Percentiles rank a stretch among this genome's conserved stretches.
These are phyloP conservation scores for Sebastes fasciatus DNA, from an alignment of 2,113 vertebrate species.

Conservation along the genomic window DNA sequence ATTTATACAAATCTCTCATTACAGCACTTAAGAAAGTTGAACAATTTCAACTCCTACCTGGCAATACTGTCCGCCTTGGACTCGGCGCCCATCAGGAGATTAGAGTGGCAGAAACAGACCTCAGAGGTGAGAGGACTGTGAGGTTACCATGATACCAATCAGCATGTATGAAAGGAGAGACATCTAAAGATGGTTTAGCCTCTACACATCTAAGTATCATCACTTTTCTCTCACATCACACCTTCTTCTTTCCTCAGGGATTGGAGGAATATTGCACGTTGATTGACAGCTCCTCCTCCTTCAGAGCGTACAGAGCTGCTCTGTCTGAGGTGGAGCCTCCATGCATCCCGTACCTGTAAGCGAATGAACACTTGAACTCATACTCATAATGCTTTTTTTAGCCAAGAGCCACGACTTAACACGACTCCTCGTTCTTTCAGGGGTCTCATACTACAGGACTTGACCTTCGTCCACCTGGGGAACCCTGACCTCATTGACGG, in stretches of 20 bases:
- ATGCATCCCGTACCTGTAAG: slow-evolving; percentile 98
- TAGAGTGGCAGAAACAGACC: slow-evolving; percentile 99
- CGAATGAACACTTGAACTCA: neutral
- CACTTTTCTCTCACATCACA: neutral
- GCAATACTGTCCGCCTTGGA: slow-evolving; percentile 98
- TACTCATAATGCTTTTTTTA: neutral
- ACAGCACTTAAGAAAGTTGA: slow-evolving; percentile 97
- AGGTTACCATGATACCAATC: too few relatives aligned
- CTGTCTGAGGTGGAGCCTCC: slow-evolving; percentile 96
- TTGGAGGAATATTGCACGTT: slow-evolving; percentile 98
- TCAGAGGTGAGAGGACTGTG: slow-evolving; percentile 88
- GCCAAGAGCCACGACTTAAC: neutral
- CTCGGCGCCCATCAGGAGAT: slow-evolving; percentile 95
- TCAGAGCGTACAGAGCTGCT: slow-evolving; percentile 96
- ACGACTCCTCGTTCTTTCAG: slow-evolving; percentile 72
- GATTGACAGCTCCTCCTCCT: slow-evolving; percentile 99
- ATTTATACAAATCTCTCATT: neutral
- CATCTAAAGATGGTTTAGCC: neutral
- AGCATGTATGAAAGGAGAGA: too few relatives aligned
- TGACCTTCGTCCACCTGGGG: slow-evolving; percentile 98
- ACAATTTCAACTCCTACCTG: slow-evolving; percentile 99
- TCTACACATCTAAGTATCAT: neutral
- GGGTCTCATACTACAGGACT: slow-evolving; percentile 96
- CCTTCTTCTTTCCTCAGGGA: slow-evolving; percentile 77
- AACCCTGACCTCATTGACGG: slow-evolving; percentile 97